These are phyloP conservation scores for Fissipunctia ypsillon DNA, from an alignment of 2,888 invertebrate species.

Conservation along the genomic window DNA sequence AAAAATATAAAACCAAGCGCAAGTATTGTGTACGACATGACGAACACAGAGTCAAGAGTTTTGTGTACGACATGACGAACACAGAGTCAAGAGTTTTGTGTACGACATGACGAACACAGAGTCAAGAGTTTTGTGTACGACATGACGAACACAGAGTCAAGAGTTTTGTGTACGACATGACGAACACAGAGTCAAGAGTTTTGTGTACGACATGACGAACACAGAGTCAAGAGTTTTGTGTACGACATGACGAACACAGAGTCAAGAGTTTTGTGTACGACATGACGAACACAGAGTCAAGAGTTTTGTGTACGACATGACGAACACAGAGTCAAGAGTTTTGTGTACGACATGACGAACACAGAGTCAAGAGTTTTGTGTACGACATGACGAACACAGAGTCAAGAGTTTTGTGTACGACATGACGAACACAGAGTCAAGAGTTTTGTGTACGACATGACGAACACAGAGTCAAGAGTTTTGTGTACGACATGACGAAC, in stretches of 20 bases:
- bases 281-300: background rate
- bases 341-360: slow-evolving; percentile 1
- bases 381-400: background rate
- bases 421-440: background rate
- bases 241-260: background rate
- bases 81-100: background rate
- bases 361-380: background rate
- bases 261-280: background rate
- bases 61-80: background rate
- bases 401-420: background rate
- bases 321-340: background rate
- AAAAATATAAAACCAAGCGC: slow-evolving; percentile 19
- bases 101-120: background rate
- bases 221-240: background rate
- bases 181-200: background rate
- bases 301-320: background rate
- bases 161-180: background rate
- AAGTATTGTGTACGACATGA: background rate
- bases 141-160: background rate
- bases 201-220: slow-evolving; percentile 1
- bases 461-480: background rate
- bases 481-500: slow-evolving; percentile 1
- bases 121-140: background rate
- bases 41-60: background rate
- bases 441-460: background rate